Conservation (phyloP, 92 coral and sea anemone species). For the Micromussa lordhowensis region DNA sequence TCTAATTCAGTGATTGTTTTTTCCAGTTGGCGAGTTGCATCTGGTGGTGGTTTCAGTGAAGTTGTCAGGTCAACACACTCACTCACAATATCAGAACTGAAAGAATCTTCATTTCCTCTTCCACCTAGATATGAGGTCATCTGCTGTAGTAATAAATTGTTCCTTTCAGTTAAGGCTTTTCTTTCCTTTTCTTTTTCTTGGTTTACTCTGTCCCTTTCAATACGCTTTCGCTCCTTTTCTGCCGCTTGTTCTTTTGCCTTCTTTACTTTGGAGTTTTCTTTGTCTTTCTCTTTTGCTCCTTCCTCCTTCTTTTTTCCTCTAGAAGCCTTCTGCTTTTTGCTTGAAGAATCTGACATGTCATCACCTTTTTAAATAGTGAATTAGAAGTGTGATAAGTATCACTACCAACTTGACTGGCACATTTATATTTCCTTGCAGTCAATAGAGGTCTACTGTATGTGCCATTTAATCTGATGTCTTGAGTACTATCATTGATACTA, state of each 20-base stretch:
- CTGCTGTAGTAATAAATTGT: constrained; percentile 21
- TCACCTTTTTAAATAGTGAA: no score
- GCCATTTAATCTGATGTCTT: no score
- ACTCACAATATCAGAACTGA: constrained; percentile 37
- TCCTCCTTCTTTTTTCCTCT: no score
- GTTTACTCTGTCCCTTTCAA: constrained; percentile 25
- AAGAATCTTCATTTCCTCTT: constrained; percentile 13
- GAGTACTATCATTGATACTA: no score
- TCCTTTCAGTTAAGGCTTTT: constrained; percentile 37
- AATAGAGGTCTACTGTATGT: no score
- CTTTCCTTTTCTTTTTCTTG: constrained; percentile 33
- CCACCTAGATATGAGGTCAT: constrained; percentile 8
- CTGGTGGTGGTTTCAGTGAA: not conserved
- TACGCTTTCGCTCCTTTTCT: constrained; percentile 23
- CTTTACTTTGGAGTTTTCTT: not conserved
- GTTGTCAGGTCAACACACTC: constrained; percentile 21
- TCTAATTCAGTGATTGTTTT: constrained; percentile 15
- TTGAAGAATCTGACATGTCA: no score
- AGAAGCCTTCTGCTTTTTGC: no score
- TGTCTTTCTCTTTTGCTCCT: not conserved
- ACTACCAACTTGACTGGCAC: no score
- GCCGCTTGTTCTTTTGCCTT: constrained; percentile 25
- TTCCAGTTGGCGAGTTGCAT: not conserved
- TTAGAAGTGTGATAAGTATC: no score
- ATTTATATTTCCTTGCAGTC: no score